Conservation (phyloP, 2,113 vertebrate species). For the Gopherus evgoodei region DNA sequence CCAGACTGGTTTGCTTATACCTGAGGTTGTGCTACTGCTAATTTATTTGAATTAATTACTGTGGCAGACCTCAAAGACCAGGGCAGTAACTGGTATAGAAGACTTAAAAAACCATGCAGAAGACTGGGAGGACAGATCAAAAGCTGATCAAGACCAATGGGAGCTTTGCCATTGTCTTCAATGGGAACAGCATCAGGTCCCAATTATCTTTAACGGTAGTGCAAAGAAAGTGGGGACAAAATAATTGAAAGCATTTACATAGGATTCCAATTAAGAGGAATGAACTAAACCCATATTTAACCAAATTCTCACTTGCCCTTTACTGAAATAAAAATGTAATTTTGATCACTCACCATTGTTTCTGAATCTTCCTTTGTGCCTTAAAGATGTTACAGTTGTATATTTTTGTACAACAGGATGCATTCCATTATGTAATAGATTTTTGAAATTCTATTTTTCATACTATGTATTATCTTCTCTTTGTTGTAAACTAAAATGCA, state of each 20-base stretch:
- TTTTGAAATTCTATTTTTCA: slow-evolving; percentile 6
- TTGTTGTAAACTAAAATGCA: slow-evolving; percentile 39
- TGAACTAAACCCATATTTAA: background rate
- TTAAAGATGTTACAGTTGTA: background rate
- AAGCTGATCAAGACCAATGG: background rate
- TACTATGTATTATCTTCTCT: slow-evolving; percentile 23
- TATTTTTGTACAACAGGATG: background rate
- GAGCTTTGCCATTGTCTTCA: background rate
- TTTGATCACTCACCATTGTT: slow-evolving; percentile 19
- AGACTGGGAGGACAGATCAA: background rate
- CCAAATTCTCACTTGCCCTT: background rate
- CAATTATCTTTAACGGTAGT: background rate
- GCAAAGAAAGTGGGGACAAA: background rate
- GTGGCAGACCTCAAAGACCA: background rate
- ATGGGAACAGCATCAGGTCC: background rate
- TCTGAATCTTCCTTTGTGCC: background rate
- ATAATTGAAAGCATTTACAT: background rate
- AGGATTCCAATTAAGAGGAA: background rate
- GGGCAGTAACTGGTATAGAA: background rate
- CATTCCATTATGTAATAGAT: slow-evolving; percentile 1
- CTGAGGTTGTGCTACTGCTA: background rate
- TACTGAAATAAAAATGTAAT: slow-evolving; percentile 23
- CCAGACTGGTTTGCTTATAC: background rate
- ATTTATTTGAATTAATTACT: background rate
- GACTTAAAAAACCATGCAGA: background rate